Percentiles rank a stretch among this genome's conserved stretches.
These are phyloP conservation scores for Drosophila nigrodunni DNA, from an alignment of 1,140 invertebrate species.

Conservation along the genomic window DNA sequence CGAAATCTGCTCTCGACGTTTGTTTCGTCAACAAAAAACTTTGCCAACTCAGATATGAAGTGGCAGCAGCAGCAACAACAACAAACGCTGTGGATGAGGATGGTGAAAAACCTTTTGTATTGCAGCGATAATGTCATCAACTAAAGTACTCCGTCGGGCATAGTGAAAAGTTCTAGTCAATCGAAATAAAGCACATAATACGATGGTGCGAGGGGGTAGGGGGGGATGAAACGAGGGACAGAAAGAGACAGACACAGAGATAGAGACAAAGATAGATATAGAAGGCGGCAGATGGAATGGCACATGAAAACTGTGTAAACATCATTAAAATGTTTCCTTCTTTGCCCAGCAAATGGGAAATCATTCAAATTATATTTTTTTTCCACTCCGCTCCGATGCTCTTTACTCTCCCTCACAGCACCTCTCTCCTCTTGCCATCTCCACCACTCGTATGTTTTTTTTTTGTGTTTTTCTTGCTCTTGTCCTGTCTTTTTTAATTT, in stretches of 20 bases:
- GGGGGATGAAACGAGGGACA: not conserved
- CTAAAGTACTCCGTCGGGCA: slow-evolving; percentile 79
- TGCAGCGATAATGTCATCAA: slow-evolving; percentile 79
- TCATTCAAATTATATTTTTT: slow-evolving; percentile 74
- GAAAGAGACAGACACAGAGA: not conserved
- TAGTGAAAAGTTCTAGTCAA: slow-evolving; percentile 80
- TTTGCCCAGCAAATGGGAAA: slow-evolving; percentile 64
- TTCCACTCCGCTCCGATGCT: not conserved
- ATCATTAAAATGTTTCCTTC: slow-evolving; percentile 71
- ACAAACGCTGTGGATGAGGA: slow-evolving; percentile 1
- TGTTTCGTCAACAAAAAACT: slow-evolving; percentile 52
- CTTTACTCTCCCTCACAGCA: not conserved
- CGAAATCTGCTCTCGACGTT: slow-evolving; percentile 23
- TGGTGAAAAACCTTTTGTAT: slow-evolving; percentile 65
- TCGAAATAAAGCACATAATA: slow-evolving; percentile 77
- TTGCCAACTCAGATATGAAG: slow-evolving; percentile 64
- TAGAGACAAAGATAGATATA: not conserved
- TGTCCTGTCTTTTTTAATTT: slow-evolving; percentile 33
- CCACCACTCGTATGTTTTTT: not conserved
- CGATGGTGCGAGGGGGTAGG: slow-evolving; percentile 25
- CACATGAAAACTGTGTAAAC: slow-evolving; percentile 73
- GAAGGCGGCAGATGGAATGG: slow-evolving; percentile 32
- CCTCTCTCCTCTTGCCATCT: not conserved
- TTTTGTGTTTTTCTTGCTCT: slow-evolving; percentile 13
- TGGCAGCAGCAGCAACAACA: slow-evolving; percentile 32